phyloP scores from a whole-genome alignment of 2,113 vertebrate genomes.

The Amphiprion ocellaris region DNA sequence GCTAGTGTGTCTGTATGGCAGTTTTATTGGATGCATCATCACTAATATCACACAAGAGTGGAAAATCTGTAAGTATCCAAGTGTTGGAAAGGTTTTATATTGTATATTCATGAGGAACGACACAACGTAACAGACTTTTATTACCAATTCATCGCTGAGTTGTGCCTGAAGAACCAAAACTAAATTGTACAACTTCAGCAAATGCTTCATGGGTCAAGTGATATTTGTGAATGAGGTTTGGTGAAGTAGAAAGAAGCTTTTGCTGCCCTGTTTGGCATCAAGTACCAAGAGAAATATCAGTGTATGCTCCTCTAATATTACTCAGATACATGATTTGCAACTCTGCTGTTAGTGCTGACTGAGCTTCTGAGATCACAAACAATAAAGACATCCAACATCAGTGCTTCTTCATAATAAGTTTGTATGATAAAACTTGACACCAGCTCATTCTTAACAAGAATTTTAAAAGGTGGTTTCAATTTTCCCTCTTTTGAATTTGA shows the following conservation, averaged over 20 bases:
- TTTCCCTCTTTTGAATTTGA: neutral
- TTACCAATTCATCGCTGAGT: neutral
- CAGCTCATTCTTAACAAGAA: neutral
- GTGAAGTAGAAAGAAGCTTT: slow-evolving; percentile 4
- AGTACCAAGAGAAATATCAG: too few species aligned
- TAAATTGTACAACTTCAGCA: neutral
- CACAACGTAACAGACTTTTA: neutral
- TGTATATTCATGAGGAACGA: neutral
- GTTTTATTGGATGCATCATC: slow-evolving; percentile 1
- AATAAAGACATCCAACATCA: neutral
- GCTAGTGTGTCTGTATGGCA: neutral
- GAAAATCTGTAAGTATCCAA: slow-evolving; percentile 25
- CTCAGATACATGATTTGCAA: too few species aligned
- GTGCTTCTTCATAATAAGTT: neutral
- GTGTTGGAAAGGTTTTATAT: slow-evolving; percentile 10
- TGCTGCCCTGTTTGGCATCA: neutral
- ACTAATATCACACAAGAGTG: slow-evolving; percentile 9
- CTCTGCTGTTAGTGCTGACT: too few species aligned
- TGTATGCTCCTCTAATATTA: too few species aligned
- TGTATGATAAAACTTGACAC: neutral
- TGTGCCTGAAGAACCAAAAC: neutral
- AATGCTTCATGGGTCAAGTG: too few species aligned
- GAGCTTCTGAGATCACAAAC: too few species aligned
- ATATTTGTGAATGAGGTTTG: too few species aligned
- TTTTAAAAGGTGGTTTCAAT: neutral